Conservation (phyloP, 2,888 invertebrate genomes). For the Microplitis deprimator region DNA sequence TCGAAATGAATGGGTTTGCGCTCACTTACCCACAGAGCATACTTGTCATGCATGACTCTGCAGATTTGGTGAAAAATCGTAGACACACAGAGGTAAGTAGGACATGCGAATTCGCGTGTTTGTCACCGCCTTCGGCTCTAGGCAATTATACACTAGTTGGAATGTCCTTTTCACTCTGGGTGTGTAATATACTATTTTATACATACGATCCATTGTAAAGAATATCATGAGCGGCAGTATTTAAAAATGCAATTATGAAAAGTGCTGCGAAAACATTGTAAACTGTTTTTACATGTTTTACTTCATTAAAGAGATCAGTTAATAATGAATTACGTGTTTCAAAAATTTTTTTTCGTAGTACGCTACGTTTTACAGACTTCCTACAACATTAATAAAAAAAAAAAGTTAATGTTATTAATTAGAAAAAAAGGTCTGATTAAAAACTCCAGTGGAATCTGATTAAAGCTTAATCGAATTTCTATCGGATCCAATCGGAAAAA, state of each 20-base stretch:
- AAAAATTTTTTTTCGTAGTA: conserved; percentile 78
- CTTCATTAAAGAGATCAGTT: conserved; percentile 81
- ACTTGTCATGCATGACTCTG: no score
- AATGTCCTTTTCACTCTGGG: background rate
- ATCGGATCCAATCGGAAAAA: no score
- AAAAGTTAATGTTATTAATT: background rate
- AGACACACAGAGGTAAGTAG: no score
- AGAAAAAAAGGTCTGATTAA: no score
- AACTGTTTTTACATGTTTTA: conserved; percentile 85
- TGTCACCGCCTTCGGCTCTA: no score
- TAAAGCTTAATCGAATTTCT: no score
- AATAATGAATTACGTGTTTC: conserved; percentile 83
- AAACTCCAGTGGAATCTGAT: no score
- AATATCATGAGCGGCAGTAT: conserved; percentile 82
- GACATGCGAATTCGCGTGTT: no score
- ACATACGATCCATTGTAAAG: conserved; percentile 84
- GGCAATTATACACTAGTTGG: background rate
- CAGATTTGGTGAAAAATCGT: no score
- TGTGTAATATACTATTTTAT: conserved; percentile 22
- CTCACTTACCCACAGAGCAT: no score
- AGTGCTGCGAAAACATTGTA: conserved; percentile 89
- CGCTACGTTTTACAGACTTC: conserved; percentile 50
- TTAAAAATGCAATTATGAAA: conserved; percentile 80
- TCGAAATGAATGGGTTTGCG: no score
- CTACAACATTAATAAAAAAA: conserved; percentile 45